Evolutionary conservation across 1,140 invertebrate species (phyloP).

Genomic region (Bombus confusus): DNA sequence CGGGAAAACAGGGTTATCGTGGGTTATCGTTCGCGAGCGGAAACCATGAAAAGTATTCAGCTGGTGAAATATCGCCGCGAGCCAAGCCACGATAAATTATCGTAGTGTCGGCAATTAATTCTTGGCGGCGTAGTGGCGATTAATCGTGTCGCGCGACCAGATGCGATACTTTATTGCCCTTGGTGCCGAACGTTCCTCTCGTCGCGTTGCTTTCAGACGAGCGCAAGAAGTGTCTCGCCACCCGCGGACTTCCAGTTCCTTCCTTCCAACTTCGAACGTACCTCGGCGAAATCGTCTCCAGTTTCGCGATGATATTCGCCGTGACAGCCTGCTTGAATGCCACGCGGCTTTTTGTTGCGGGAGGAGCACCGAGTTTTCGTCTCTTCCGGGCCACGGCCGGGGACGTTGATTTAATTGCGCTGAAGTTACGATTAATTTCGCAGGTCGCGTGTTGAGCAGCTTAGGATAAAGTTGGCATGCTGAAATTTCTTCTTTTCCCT

Average conservation of each 20-base stretch:
- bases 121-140: slow-evolving; percentile 43
- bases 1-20: slow-evolving; percentile 33
- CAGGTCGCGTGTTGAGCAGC: no score
- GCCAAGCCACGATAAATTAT: slow-evolving; percentile 58
- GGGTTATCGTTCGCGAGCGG: slow-evolving; percentile 49
- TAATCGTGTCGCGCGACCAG: slow-evolving; percentile 59
- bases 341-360: not conserved
- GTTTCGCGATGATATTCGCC: not conserved
- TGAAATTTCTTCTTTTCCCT: no score
- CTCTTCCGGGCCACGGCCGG: not conserved
- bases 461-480: not conserved
- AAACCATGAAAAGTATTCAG: slow-evolving; percentile 48
- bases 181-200: slow-evolving; percentile 40
- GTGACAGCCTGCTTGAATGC: not conserved
- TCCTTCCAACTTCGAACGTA: not conserved
- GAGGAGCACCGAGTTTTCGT: not conserved
- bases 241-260: slow-evolving; percentile 4
- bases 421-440: not conserved
- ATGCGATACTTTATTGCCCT: slow-evolving; percentile 54
- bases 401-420: slow-evolving; percentile 3
- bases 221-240: slow-evolving; percentile 2
- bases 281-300: not conserved
- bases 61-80: slow-evolving; percentile 59
- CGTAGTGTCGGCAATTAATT: slow-evolving; percentile 57
- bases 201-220: slow-evolving; percentile 1